phyloP scores from a whole-genome alignment of 2,888 invertebrate species.

The Euzetes globulus region DNA sequence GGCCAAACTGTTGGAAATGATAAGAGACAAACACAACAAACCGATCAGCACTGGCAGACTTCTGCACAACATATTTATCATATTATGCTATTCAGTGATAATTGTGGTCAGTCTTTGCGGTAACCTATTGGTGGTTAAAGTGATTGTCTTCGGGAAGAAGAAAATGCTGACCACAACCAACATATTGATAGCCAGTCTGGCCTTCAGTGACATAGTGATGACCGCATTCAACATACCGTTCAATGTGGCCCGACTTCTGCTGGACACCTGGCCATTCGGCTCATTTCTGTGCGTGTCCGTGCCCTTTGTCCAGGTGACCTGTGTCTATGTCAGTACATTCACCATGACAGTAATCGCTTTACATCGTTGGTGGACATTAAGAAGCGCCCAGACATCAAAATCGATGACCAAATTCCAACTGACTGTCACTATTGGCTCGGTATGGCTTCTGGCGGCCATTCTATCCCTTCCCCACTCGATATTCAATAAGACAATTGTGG shows the following conservation, averaged over 20 bases:
- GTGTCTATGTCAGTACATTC: slow-evolving; percentile 31
- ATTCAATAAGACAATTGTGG: slow-evolving; percentile 25
- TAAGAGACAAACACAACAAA: too few species aligned
- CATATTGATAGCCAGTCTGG: slow-evolving; percentile 54
- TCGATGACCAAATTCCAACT: not conserved
- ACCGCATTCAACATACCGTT: slow-evolving; percentile 50
- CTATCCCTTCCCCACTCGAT: slow-evolving; percentile 37
- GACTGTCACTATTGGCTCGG: not conserved
- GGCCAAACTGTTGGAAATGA: too few species aligned
- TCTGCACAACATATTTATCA: slow-evolving; percentile 36
- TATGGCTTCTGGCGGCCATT: slow-evolving; percentile 37
- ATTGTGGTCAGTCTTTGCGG: slow-evolving; percentile 50
- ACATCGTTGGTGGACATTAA: not conserved
- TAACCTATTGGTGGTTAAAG: slow-evolving; percentile 50
- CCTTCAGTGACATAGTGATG: slow-evolving; percentile 48
- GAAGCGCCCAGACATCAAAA: not conserved
- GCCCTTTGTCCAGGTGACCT: slow-evolving; percentile 48
- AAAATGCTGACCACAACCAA: slow-evolving; percentile 54
- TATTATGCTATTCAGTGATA: slow-evolving; percentile 48
- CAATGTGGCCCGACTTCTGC: slow-evolving; percentile 34
- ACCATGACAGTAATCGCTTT: slow-evolving; percentile 34
- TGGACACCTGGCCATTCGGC: slow-evolving; percentile 50
- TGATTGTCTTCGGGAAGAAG: slow-evolving; percentile 50
- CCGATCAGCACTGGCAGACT: too few species aligned
- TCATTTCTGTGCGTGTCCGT: slow-evolving; percentile 48